Evolutionary conservation across 2,797 vertebrate genomes (phyloP), one percentile per base, ranked within the genome.

Genomic region (Galaxias olidus): DNA sequence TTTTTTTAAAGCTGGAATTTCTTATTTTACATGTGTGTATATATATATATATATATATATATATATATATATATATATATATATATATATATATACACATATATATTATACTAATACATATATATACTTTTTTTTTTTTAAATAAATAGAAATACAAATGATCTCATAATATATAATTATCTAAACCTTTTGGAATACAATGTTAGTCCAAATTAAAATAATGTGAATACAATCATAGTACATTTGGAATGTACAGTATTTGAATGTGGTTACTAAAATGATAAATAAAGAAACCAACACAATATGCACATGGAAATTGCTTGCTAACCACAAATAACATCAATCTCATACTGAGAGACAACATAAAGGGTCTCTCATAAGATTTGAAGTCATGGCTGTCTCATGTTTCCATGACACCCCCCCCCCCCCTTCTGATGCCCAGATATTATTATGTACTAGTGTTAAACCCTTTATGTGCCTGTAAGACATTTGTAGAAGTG

Each of bases 391-490:
- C 61, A 69, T 65, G 74, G 68, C 76, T 76, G 69, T 73, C 69
- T 84, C 75, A 60, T 82, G 80, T 84, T 86, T 87, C 79, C 78
- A 73, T 86, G 82, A 89, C 79, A 71, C 50, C 62, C 78, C 65
- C 57, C 72, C 79, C 72, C 50, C 62, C 78, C 65, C 57, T 73
- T 70, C 84, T 77, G 85, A 88, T 88, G 83, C 82, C 84, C 87
- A 84, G 87, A 91, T 91, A 90, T 86, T 77, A 89, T 90, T 90
- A 86, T 89, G 78, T 88, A 60, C 81, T 73, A 81, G 84, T 86
- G 85, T 88, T 90, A 88, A 90, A 87, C 81, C 89, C 88, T 87
- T 88, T 87, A 88, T 86, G 81, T 89, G 90, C 86, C 90, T 90
- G 87, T 89, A 87, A 90, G 88, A 90, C 89, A 90, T 90, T 90